phyloP scores from a whole-genome alignment of 2,888 invertebrate species.

The Drosophila meridiana region DNA sequence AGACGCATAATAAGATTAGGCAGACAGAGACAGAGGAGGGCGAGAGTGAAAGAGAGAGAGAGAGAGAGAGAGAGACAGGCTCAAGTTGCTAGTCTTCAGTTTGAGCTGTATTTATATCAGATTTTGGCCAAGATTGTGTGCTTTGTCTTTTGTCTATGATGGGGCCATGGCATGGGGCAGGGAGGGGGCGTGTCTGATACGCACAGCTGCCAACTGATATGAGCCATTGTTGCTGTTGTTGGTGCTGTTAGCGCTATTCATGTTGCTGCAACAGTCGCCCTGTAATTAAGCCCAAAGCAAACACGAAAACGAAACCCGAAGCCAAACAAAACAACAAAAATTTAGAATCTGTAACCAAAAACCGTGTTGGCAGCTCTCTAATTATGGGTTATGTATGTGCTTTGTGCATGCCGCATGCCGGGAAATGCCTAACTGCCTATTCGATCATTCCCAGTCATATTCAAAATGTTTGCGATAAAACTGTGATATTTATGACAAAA shows the following conservation, averaged over 20 bases:
- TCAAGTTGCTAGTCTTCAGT: slow-evolving; percentile 12
- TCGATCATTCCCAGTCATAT: slow-evolving; percentile 38
- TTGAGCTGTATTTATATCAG: slow-evolving; percentile 14
- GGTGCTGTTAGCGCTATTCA: slow-evolving; percentile 4
- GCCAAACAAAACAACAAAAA: slow-evolving; percentile 2
- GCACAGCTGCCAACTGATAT: slow-evolving; percentile 54
- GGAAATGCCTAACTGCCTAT: slow-evolving; percentile 43
- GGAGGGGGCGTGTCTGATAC: slow-evolving; percentile 44
- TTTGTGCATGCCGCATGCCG: slow-evolving; percentile 10
- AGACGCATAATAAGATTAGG: slow-evolving; percentile 69
- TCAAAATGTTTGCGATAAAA: slow-evolving; percentile 49
- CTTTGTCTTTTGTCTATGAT: slow-evolving; percentile 39
- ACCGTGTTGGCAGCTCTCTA: slow-evolving; percentile 23
- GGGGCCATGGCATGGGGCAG: not conserved
- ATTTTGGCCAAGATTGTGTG: slow-evolving; percentile 49
- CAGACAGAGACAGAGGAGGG: slow-evolving; percentile 1
- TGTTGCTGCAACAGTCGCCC: slow-evolving; percentile 59
- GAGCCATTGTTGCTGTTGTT: slow-evolving; percentile 17
- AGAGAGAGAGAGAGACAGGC: slow-evolving; percentile 1
- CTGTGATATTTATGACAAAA: slow-evolving; percentile 54
- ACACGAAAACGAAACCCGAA: slow-evolving; percentile 13
- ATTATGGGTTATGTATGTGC: slow-evolving; percentile 27
- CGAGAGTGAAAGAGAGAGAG: not conserved
- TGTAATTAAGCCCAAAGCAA: slow-evolving; percentile 61
- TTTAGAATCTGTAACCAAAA: slow-evolving; percentile 27